Conservation (phyloP, 2,888 invertebrate genomes). For the Gastracanthus pulcherrimus region DNA sequence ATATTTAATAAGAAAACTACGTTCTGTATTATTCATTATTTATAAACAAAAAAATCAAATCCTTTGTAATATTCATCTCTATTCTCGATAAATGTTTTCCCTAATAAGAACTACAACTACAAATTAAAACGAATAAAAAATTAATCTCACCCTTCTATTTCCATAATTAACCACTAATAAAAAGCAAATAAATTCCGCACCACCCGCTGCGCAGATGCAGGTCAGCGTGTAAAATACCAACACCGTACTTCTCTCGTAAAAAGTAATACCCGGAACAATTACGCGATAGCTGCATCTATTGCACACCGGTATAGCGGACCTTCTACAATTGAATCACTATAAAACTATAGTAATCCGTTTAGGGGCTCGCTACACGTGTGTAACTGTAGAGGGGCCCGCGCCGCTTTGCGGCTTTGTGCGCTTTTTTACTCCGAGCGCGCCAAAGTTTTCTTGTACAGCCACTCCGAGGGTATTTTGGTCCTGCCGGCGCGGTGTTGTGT, state of each 20-base stretch:
- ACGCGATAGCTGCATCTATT: neutral
- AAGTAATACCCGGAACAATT: slow-evolving; percentile 41
- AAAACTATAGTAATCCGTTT: slow-evolving; percentile 51
- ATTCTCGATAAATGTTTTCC: too few relatives aligned
- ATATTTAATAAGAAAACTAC: too few relatives aligned
- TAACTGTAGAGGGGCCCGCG: too few relatives aligned
- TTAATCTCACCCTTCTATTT: too few relatives aligned
- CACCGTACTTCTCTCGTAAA: slow-evolving; percentile 29
- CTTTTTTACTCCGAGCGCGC: neutral
- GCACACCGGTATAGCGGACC: neutral
- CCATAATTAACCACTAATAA: neutral
- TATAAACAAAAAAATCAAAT: too few relatives aligned
- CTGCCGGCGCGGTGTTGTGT: too few relatives aligned
- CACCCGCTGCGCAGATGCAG: neutral
- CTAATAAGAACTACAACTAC: too few relatives aligned
- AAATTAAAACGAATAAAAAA: too few relatives aligned
- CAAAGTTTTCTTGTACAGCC: too few relatives aligned
- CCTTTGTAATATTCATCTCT: too few relatives aligned
- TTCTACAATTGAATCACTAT: slow-evolving; percentile 51
- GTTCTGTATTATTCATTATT: too few relatives aligned
- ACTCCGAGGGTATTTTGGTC: too few relatives aligned
- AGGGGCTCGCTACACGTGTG: neutral
- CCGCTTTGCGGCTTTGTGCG: neutral
- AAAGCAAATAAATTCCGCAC: neutral
- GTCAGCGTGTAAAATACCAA: neutral